Evolutionary conservation across 2,888 invertebrate species (phyloP).

Genomic region (Tanypteryx hageni): DNA sequence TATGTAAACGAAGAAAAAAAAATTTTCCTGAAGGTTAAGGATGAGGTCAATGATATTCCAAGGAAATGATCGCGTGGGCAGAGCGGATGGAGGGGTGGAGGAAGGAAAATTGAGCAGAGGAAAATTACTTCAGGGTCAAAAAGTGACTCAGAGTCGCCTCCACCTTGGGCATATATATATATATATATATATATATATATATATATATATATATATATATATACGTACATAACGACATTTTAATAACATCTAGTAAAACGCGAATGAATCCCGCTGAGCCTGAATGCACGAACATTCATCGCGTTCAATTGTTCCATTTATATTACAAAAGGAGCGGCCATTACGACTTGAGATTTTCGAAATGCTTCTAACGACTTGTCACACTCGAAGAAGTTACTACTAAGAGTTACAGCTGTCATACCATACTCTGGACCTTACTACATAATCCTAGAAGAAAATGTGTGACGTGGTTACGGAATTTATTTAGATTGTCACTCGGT

Average conservation of each 20-base stretch:
- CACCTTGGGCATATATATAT: neutral
- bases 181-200: too few relatives aligned
- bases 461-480: too few relatives aligned
- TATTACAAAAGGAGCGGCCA: too few relatives aligned
- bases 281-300: neutral
- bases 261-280: neutral
- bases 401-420: too few relatives aligned
- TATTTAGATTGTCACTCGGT: too few relatives aligned
- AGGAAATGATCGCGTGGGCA: neutral
- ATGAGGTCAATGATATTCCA: slow-evolving; percentile 13
- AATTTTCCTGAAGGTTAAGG: neutral
- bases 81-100: neutral
- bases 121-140: slow-evolving; percentile 1
- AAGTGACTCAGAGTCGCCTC: neutral
- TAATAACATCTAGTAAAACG: neutral
- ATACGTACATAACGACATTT: slow-evolving; percentile 16
- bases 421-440: too few relatives aligned
- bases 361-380: too few relatives aligned
- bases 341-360: too few relatives aligned
- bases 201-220: too few relatives aligned
- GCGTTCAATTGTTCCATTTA: neutral
- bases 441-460: too few relatives aligned
- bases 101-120: neutral
- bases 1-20: slow-evolving; percentile 6
- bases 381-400: too few relatives aligned